phyloP scores from a whole-genome alignment of 2,113 vertebrate species.

The Indicator indicator region DNA sequence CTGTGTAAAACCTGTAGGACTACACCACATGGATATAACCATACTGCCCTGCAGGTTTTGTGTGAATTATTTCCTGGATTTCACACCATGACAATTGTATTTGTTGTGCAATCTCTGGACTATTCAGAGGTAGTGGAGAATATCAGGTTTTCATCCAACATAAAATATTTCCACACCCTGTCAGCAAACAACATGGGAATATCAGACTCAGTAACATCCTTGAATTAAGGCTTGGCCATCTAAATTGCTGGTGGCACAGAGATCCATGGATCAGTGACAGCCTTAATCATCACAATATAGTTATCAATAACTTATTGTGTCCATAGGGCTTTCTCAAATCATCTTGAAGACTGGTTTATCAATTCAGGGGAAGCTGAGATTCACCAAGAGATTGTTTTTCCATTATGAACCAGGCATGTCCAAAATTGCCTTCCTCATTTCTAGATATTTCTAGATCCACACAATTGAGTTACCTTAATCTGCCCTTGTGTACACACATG shows the following conservation, averaged over 20 bases:
- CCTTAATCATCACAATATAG: not conserved
- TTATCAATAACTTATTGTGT: not conserved
- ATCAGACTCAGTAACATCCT: not conserved
- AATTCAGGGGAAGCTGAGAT: not conserved
- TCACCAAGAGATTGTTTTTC: not conserved
- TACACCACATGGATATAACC: not conserved
- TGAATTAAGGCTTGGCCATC: not conserved
- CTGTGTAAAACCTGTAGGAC: not conserved
- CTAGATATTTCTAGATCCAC: not conserved
- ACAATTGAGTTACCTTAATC: not conserved
- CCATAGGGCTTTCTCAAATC: not conserved
- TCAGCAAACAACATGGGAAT: not conserved
- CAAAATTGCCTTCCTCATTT: not conserved
- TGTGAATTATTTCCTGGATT: not conserved
- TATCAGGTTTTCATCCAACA: not conserved
- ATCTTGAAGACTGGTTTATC: not conserved
- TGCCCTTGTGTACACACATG: not conserved
- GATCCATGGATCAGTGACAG: not conserved
- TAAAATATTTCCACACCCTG: not conserved
- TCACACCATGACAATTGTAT: not conserved
- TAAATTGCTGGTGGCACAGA: not conserved
- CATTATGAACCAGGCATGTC: not conserved
- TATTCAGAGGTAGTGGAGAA: not conserved
- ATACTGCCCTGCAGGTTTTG: not conserved
- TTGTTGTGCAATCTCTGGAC: not conserved